These are phyloP conservation scores for Tetragnatha montana DNA, from an alignment of 2,888 invertebrate genomes.

Conservation along the genomic window DNA sequence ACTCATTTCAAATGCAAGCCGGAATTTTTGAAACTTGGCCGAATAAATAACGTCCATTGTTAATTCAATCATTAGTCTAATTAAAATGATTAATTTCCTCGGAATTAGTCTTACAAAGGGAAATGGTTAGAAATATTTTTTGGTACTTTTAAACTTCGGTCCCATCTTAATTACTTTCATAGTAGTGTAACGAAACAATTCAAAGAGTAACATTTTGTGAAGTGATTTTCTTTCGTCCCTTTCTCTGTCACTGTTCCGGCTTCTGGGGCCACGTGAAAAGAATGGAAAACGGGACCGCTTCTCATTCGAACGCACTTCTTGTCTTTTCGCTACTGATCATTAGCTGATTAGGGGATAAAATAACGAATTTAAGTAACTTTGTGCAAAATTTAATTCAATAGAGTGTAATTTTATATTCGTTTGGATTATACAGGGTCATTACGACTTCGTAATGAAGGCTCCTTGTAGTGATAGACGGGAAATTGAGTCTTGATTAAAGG, in stretches of 20 bases:
- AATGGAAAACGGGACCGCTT: neutral
- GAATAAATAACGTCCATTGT: neutral
- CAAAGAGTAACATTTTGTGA: slow-evolving; percentile 21
- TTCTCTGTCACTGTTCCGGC: neutral
- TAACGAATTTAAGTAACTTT: too few species aligned
- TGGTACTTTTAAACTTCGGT: slow-evolving; percentile 6
- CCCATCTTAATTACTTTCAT: slow-evolving; percentile 16
- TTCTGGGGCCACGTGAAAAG: neutral
- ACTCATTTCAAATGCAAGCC: neutral
- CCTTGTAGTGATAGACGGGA: too few species aligned
- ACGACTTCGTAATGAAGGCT: too few species aligned
- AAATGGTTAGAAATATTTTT: slow-evolving; percentile 3
- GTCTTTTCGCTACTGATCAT: neutral
- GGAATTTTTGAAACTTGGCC: neutral
- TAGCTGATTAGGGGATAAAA: too few species aligned
- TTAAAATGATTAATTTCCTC: slow-evolving; percentile 1
- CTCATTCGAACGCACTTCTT: neutral
- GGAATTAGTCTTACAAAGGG: slow-evolving; percentile 10
- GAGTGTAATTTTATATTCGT: too few species aligned
- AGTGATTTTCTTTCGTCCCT: slow-evolving; percentile 24
- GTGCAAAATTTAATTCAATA: too few species aligned
- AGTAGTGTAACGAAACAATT: slow-evolving; percentile 8
- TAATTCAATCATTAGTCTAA: slow-evolving; percentile 5
- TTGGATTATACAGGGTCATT: too few species aligned
- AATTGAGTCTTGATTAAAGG: too few species aligned